A percentile compares a stretch with the other conserved stretches of the same genome.
These are phyloP conservation scores for Gymnoscopelus microlampas DNA, from an alignment of 2,797 vertebrate genomes.

Conservation along the genomic window DNA sequence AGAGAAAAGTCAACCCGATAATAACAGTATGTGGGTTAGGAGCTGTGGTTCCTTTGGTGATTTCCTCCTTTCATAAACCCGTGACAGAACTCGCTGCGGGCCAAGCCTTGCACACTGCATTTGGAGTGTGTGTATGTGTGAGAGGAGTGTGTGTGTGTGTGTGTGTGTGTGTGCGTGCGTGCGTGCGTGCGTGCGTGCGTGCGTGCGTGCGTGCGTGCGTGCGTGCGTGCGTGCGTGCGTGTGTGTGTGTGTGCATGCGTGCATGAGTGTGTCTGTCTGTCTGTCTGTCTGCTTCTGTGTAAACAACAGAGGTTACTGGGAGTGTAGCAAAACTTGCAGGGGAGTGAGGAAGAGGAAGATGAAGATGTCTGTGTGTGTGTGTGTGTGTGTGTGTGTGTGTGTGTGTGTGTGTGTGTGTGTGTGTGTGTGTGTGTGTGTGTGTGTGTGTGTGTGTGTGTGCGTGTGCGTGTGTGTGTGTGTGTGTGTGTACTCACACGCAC, in stretches of 20 bases:
- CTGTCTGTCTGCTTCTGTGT: neutral
- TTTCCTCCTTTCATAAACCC: constrained; percentile 71
- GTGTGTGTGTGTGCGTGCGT: constrained; percentile 18
- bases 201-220: neutral
- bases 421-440: constrained; percentile 40
- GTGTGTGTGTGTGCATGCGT: neutral
- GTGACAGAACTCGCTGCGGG: constrained; percentile 45
- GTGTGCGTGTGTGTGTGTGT: constrained; percentile 42
- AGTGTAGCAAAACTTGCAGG: neutral
- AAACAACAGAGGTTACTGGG: constrained; percentile 53
- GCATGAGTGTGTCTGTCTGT: neutral
- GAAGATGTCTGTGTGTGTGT: constrained; percentile 42
- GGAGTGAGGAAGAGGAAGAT: constrained; percentile 25
- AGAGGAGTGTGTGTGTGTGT: constrained; percentile 29
- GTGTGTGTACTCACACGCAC: constrained; percentile 25
- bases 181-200: neutral
- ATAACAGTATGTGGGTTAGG: constrained; percentile 72
- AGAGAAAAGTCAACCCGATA: constrained; percentile 72
- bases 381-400: constrained; percentile 52
- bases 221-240: neutral
- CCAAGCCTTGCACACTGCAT: constrained; percentile 44
- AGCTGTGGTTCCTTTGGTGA: constrained; percentile 77
- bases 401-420: constrained; percentile 41
- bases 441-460: constrained; percentile 40
- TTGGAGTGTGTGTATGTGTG: constrained; percentile 27